Evolutionary conservation across 2,113 vertebrate genomes (phyloP).

Genomic region (Alces alces): DNA sequence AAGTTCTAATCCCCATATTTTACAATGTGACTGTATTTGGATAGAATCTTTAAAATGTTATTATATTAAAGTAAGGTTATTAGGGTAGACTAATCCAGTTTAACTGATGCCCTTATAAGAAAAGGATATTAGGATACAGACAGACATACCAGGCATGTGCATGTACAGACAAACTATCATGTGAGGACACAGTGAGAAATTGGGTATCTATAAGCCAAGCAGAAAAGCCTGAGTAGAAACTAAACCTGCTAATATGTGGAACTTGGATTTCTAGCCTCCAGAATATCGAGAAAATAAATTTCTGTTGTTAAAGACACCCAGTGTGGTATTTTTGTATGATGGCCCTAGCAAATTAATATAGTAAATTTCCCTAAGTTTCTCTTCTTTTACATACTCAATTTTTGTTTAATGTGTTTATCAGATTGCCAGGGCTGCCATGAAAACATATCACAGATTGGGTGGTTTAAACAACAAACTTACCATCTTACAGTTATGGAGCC

Average conservation of each 20-base stretch:
- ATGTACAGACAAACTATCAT: neutral
- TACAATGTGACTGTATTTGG: neutral
- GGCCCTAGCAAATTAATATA: neutral
- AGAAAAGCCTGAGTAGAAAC: neutral
- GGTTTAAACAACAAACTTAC: neutral
- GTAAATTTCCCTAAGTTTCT: neutral
- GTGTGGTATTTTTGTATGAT: neutral
- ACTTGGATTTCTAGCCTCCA: neutral
- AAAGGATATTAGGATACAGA: neutral
- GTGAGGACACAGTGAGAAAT: neutral
- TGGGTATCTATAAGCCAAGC: neutral
- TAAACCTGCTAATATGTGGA: neutral
- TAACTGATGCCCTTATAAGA: neutral
- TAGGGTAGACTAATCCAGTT: neutral
- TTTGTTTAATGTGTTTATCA: neutral
- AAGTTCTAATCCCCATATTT: neutral
- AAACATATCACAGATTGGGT: neutral
- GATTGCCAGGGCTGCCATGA: neutral
- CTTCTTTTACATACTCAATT: neutral
- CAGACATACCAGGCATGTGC: neutral
- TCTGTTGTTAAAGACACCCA: neutral
- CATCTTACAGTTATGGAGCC: neutral
- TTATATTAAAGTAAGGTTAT: neutral
- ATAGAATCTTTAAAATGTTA: neutral
- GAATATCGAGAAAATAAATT: neutral